Conservation (phyloP, 2,113 vertebrate genomes). For the Sinocyclocheilus grahami region DNA sequence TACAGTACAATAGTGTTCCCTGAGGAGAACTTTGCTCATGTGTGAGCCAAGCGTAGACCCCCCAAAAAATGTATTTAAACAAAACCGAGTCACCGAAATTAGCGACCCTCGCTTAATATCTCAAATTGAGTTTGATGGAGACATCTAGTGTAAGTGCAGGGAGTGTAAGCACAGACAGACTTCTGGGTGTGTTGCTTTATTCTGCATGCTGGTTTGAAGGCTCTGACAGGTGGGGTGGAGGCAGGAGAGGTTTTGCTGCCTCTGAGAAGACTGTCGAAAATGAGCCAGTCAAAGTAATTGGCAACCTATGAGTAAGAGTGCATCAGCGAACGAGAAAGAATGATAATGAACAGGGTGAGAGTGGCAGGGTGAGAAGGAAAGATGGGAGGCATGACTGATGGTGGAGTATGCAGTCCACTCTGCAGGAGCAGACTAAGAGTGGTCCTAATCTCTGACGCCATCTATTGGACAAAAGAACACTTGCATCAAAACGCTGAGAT, state of each 20-base stretch:
- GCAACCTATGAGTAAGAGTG: constrained; percentile 13
- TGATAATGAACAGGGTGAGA: constrained; percentile 6
- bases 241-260: not conserved
- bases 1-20: not conserved
- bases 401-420: constrained; percentile 7
- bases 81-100: not conserved
- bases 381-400: constrained; percentile 31
- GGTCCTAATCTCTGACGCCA: constrained; percentile 65
- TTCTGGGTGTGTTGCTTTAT: constrained; percentile 23
- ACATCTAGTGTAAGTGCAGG: not conserved
- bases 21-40: not conserved
- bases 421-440: not conserved
- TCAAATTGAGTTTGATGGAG: constrained; percentile 5
- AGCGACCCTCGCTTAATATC: not conserved
- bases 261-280: constrained; percentile 12
- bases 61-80: not conserved
- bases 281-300: constrained; percentile 38
- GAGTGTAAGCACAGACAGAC: constrained; percentile 24
- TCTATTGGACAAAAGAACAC: constrained; percentile 66
- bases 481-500: constrained; percentile 34
- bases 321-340: not conserved
- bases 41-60: not conserved
- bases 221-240: constrained; percentile 18
- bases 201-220: constrained; percentile 10
- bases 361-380: not conserved